Base-by-base conservation (phyloP, 2,888 invertebrate species). In the Pandemis heparana region DNA sequence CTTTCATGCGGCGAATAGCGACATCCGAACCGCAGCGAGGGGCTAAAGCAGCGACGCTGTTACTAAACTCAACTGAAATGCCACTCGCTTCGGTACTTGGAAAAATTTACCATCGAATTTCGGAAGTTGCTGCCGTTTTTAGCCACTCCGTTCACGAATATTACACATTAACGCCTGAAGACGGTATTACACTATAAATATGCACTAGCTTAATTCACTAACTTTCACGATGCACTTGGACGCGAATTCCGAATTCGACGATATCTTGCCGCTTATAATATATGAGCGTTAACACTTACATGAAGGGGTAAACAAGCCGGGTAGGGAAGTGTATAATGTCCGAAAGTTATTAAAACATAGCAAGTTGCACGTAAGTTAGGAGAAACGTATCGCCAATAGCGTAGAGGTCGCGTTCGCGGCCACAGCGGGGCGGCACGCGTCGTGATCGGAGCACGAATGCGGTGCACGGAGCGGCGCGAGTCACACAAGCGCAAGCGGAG, bases 371-470 rank as follows among this genome's bases (percentile, higher is more conserved):
- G 87, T 89, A 92, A 93, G 92, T 92, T 89, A 89, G 88, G 88
- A 89, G 89, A 89, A 92, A 92, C 89, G 90, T 83, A 89, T 94
- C 89, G 95, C 93, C 95, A 94, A 95, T 95, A 95, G 94, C 92
- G 90, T 89, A 95, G 94, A 95, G 92, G 94, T 95, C 95, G 95
- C 95, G 95, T 95, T 95, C 92, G 95, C 95, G 95, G 94, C 95
- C 95, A 95, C 94, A 92, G 95, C 83, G 88, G 90, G 91, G 91
- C 89, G 92, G 92, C 93, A 89, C 94, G 93, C 92, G 94, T 94
- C 94, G 94, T 92, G 93, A 83, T 94, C 92, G 90, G 92, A 82
- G 90, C 92, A 93, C 94, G 92, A 94, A 92, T 94, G 94, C 93
- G 88, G 92, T 92, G 93, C 89, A 93, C 94, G 87, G 93, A 94